Evolutionary conservation across 2,113 vertebrate genomes (phyloP), one percentile per base, ranked within the genome.

Genomic region (Zootoca vivipara): DNA sequence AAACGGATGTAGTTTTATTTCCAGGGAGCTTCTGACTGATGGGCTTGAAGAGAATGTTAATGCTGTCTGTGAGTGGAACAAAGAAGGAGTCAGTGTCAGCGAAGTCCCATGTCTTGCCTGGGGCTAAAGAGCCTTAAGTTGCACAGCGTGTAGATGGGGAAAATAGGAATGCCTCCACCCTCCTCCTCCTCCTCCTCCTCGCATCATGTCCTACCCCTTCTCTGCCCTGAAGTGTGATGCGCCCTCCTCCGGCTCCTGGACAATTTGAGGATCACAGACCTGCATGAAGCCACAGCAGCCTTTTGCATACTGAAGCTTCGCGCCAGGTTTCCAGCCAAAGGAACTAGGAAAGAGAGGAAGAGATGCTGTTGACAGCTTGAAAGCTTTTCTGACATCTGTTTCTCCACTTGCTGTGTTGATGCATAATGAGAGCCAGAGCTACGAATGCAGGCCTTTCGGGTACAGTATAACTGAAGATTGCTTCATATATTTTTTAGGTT

Each of bases 11-110:
- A 40, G 42, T 38, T 74, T 52, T 86, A 33, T 82, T 86, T 86
- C 70, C 42, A 67, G n/a, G 56, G 2, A 58, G 58, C 56, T 30
- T 80, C 81, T 89, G 46, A 78, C 46, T 84, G 46, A 85, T 52
- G 42, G 62, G 38, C 24, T 75, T 82, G 70, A 30, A 74, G 56
- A 85, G 70, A 82, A 78, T 85, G 26, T 69, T 82, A 82, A 85
- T 74, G 40, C 24, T 38, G 8, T 40, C 70, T 67, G 38, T 56
- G 56, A 82, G 2, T 46, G 33, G 70, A 85, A 65, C 62, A 46
- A 62, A 75, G 13, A 65, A 33, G 75, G 18, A 58, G 40, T 67
- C 10, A 28, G 46, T 78, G n/a, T 69, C 70, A 73, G 24, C 52
- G 80, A 83, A 83, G 74, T 30, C 72, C 33, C 73, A 20, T 78